Evolutionary conservation across 2,113 vertebrate species (phyloP), one percentile per base, ranked within the genome.

Genomic region (Lepisosteus oculatus): DNA sequence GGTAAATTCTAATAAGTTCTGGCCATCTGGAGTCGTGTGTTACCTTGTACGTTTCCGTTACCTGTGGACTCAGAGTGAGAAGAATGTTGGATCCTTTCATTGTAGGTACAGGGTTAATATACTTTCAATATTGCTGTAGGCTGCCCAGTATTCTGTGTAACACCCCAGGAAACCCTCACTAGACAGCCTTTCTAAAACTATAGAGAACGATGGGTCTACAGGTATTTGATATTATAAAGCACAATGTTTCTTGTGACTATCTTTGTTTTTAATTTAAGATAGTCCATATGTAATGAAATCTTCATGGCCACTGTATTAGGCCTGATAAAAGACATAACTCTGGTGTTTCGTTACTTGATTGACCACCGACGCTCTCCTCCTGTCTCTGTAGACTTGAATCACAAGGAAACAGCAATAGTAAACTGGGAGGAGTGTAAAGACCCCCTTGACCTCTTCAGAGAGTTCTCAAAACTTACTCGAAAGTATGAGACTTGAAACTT

Each of bases 221-320:
- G 43, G 13, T 43, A 47, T 29, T 29, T 9, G 47, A 47, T 54
- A 17, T 61, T 42, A 55, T 15, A 77, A 89, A 88, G 87, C 85
- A 87, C 85, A 90, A 86, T 74, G 75, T 80, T 81, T 84, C 70
- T 43, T 9, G 65, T 72, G 72, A 69, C 17, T 7, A 80, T 73
- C 78, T 80, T 86, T 77, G 71, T 47, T 72, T 68, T 78, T 85
- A 86, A 83, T 78, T 47, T 84, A 85, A 77, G 82, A 72, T 83
- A 77, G 79, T 67, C 9, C 59, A 47, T 55, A n/a, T 43, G 29
- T 54, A 65, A 54, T 56, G 55, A n/a, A 43, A 55, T 67, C 61
- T 43, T 67, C 9, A 3, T 17, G 47, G 7, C 63, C 47, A 51
- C 47, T 29, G 29, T 29, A 29, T 29, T 29, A 29, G 29, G 29